Percentiles rank a stretch among this genome's conserved stretches.
These are phyloP conservation scores for Bombus waltoni DNA, from an alignment of 1,140 invertebrate species.

Conservation along the genomic window DNA sequence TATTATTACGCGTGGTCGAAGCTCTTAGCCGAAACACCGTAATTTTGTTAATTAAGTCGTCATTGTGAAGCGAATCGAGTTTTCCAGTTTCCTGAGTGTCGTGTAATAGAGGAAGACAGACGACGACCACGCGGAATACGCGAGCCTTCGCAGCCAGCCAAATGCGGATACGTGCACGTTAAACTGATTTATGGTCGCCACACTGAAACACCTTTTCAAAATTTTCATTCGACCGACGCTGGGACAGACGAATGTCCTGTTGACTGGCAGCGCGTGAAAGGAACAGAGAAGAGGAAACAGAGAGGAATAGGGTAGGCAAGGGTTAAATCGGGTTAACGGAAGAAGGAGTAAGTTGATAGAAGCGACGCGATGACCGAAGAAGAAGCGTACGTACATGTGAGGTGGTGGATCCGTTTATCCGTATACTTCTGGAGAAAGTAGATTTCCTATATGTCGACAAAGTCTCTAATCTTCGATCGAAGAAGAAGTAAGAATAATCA, in stretches of 20 bases:
- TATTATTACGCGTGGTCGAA: not conserved
- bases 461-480: too few species aligned
- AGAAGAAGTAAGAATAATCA: too few species aligned
- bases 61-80: not conserved
- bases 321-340: constrained; percentile 47
- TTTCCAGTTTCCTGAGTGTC: not conserved
- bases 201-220: constrained; percentile 69
- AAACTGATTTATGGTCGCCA: constrained; percentile 72
- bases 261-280: not conserved
- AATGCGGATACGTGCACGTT: constrained; percentile 65
- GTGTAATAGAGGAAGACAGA: too few species aligned
- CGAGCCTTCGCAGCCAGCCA: constrained; percentile 22
- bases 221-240: constrained; percentile 67
- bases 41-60: constrained; percentile 33
- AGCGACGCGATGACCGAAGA: not conserved
- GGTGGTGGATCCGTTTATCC: too few species aligned
- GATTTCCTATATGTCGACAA: too few species aligned
- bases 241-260: constrained; percentile 32
- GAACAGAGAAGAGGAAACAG: not conserved
- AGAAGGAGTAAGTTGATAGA: constrained; percentile 56
- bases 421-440: too few species aligned
- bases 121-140: constrained; percentile 30
- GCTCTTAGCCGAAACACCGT: not conserved
- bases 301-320: not conserved
- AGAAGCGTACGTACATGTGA: too few species aligned